Base-by-base conservation (phyloP, 92 coral and sea anemone species). In the Parazoanthus atlanticus region DNA sequence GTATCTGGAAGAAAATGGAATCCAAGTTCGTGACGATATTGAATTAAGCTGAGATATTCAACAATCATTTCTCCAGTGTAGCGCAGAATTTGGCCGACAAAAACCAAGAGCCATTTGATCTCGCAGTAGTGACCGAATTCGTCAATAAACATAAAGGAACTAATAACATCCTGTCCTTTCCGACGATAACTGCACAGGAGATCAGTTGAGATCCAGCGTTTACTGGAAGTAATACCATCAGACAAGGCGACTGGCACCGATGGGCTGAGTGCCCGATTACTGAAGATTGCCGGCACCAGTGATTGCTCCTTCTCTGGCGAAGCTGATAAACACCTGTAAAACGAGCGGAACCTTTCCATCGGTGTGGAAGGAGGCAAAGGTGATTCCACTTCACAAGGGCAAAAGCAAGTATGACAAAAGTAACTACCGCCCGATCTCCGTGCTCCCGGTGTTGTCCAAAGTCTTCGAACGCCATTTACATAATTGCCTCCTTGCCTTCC, bases 281-380 rank as follows among this genome's bases (percentile, higher is more conserved):
- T 81, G 32, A 88, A 88, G 81, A 81, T 80, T 41, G 81, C 90
- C 23, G n/a, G 89, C 89, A 7, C 78, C 92, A 0, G 89, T 61
- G 54, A 85, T 85, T 29, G 89, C 92, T 40, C 89, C 85, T 43
- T 90, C 89, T 19, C 88, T 89, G 21, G 38, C 91, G 3, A 83
- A 64, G 33, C 82, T 89, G 40, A 76, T 84, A 25, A 89, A 89
- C 69, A 82, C 41, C 7, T 76, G 79, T 32, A 83, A 79, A 17
- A 3, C 89, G 43, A 38, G 80, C n/a, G 89, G 92, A 23, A 66
- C 82, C 0, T 90, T 90, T 47, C 89, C 92, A 40, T 58, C 64
- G 28, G 85, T n/a, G 30, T 90, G 92, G 92, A 85, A 89, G 66
- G 40, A 77, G 29, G 91, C 88, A 13, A 80, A 75, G 34, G 92